phyloP scores from a whole-genome alignment of 2,888 invertebrate genomes.

The Antheraea assamensis region DNA sequence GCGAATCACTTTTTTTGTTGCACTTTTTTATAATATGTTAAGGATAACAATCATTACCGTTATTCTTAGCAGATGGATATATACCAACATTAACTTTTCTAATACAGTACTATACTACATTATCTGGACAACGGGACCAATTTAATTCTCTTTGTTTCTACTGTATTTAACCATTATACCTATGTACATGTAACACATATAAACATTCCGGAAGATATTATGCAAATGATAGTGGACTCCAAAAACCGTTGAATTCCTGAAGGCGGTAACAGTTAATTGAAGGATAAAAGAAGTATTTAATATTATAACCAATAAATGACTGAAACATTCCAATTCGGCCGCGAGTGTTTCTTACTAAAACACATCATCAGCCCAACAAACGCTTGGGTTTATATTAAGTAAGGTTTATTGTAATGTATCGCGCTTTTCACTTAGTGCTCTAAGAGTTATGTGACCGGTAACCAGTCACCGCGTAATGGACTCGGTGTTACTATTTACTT shows the following conservation, averaged over 20 bases:
- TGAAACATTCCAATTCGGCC: neutral
- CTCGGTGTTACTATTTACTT: neutral
- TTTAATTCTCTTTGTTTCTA: no score
- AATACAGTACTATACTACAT: no score
- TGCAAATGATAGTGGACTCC: no score
- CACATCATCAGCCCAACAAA: neutral
- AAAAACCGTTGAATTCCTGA: neutral
- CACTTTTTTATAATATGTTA: no score
- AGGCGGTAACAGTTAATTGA: neutral
- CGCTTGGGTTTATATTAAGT: neutral
- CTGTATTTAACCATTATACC: no score
- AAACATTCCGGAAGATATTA: no score
- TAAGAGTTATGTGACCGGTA: neutral
- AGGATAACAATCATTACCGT: no score
- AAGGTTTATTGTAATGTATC: neutral
- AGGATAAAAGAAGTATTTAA: neutral
- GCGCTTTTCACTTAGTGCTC: neutral
- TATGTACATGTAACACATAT: no score
- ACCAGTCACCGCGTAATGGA: neutral
- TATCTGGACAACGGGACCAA: no score
- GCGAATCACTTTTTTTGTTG: no score
- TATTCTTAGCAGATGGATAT: no score
- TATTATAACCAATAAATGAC: neutral
- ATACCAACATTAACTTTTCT: no score
- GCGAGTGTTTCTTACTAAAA: neutral